phyloP scores from a whole-genome alignment of 2,113 vertebrate species.

The Dascyllus trimaculatus region DNA sequence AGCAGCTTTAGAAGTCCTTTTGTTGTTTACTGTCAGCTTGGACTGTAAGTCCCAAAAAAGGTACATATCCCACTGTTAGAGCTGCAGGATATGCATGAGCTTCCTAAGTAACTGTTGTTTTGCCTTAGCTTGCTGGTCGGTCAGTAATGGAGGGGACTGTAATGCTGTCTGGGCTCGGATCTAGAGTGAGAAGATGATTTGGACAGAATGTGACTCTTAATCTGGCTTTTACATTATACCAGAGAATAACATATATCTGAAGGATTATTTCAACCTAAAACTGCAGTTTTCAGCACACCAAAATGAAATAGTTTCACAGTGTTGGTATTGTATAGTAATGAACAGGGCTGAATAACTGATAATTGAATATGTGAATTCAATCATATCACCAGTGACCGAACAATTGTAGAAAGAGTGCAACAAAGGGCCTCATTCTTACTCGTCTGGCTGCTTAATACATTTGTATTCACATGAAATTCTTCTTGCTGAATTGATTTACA shows the following conservation, averaged over 20 bases:
- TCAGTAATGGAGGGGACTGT: too few relatives aligned
- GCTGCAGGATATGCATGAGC: background rate
- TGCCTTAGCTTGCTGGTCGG: too few relatives aligned
- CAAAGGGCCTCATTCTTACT: background rate
- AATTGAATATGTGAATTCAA: too few relatives aligned
- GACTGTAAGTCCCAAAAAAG: constrained; percentile 13
- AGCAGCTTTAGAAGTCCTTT: background rate
- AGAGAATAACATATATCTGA: background rate
- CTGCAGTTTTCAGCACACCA: background rate
- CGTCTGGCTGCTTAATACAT: background rate
- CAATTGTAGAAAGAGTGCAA: too few relatives aligned
- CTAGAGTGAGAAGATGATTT: constrained; percentile 19
- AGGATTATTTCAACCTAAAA: background rate
- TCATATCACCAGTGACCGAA: too few relatives aligned
- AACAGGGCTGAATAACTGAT: too few relatives aligned
- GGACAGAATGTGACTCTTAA: background rate
- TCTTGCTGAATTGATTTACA: background rate
- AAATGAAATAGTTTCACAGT: background rate
- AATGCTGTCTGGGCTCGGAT: background rate
- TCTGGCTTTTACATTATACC: background rate
- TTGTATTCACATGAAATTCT: background rate
- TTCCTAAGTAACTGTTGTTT: background rate
- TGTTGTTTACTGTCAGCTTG: background rate
- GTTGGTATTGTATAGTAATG: too few relatives aligned
- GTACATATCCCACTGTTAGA: background rate